Base-by-base conservation (phyloP, 2,888 invertebrate genomes). In the Amblyjoppa fuscipennis region DNA sequence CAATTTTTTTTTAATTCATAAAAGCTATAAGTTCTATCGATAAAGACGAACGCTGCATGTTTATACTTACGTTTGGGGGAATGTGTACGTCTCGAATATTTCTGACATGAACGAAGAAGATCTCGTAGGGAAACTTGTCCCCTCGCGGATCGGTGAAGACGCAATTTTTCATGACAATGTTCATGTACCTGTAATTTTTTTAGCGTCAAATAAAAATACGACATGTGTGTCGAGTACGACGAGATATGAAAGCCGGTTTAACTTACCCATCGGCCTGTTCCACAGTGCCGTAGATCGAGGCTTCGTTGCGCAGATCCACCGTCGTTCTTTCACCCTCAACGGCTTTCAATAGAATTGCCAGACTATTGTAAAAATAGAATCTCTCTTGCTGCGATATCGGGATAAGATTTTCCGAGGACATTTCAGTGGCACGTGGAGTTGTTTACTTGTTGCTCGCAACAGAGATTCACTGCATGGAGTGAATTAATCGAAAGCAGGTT, bases 21-120 rank as follows among this genome's bases (percentile, higher is more conserved):
- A 41, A 11, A 41, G 3, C 41, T 1, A 41, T 41, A 11, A 41
- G 5, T 34, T 34, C 0, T 34, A 34, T 34, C 34, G 25, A 51
- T 66, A 4, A 59, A 34, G n/a, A 71, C 64, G 11, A 45, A 45
- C 7, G 4, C 13, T 38, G 49, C 13, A 1, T 0, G n/a, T 38
- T 66, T 31, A 25, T 69, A 92, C 93, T 93, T 77, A 94, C 94
- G 70, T 92, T 90, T 28, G 92, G 84, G 49, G 97, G 97, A 87
- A 97, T 95, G 90, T 97, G 97, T 9, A 97, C 95, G 92, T 96
- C 96, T 92, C 97, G 95, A 82, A 97, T 96, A 90, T 96, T 96
- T 88, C 97, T 95, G 31, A 95, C 95, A 79, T 95, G 96, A 31
- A 97, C 92, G 93, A 96, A 97, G 87, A 97, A 95, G 89, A 95